Base-by-base conservation (phyloP, 2,797 vertebrate genomes). In the Sebastes trivittatus region DNA sequence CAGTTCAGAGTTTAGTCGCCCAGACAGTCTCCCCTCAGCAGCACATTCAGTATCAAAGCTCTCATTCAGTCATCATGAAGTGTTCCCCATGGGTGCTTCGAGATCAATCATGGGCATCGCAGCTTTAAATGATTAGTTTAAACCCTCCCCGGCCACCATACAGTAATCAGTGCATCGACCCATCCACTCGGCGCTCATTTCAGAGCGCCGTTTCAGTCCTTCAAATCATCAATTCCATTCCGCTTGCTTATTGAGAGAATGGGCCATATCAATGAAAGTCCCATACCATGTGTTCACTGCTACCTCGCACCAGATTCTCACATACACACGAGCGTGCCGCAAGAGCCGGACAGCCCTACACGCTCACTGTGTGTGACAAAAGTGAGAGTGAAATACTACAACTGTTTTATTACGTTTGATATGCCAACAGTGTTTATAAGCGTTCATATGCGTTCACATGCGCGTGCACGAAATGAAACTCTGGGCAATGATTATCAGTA, bases 1-100 rank as follows among this genome's bases (percentile, higher is more conserved):
- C 96, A 93, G 95, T 97, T 95, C 68, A 93, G 95, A 95, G 88
- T 75, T 58, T 64, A 90, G 85, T 70, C 23, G 4, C 29, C 55
- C 32, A 49, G 62, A 46, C 72, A 30, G 65, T 46, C 52, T 63
- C 56, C 52, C 18, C 66, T 23, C 8, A 67, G 30, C 72, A 80
- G 34, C 67, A 64, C 60, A 13, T 32, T 74, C 61, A 22, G 25
- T 38, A 7, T 63, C 59, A 62, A 22, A 34, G 55, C 38, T 54
- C 36, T 55, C 46, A 46, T 67, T 23, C n/a, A 76, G 61, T 69
- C 59, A 56, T 72, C 49, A 10, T 59, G 5, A 68, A 2, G 20
- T 30, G 7, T 20, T 49, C 13, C 63, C 7, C 23, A 59, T 14
- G 7, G 52, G 11, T 46, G 25, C 46, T 14, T 2, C 1, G 4